Conservation (phyloP, 2,113 vertebrate species). For the Halcyon senegalensis region DNA sequence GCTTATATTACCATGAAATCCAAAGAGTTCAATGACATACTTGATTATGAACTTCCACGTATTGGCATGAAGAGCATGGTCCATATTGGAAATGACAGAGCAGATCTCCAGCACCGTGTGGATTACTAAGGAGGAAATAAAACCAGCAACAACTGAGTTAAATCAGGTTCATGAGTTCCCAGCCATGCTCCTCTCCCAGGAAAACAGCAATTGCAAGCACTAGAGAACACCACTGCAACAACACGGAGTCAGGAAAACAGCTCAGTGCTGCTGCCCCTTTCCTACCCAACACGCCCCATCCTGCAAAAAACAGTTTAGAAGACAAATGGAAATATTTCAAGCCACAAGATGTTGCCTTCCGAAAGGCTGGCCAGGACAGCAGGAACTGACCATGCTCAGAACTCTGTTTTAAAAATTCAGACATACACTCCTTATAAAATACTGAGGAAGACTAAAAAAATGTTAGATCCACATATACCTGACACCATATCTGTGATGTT, state of each 20-base stretch:
- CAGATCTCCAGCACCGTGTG: constrained; percentile 93
- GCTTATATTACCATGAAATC: background rate
- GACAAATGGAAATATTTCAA: background rate
- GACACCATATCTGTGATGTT: constrained; percentile 78
- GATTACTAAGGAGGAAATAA: constrained; percentile 81
- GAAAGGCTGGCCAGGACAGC: background rate
- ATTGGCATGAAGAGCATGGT: constrained; percentile 94
- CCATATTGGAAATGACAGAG: constrained; percentile 89
- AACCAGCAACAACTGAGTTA: background rate
- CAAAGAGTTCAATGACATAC: constrained; percentile 74
- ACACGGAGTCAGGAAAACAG: background rate
- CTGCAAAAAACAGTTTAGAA: background rate
- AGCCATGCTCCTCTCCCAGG: background rate
- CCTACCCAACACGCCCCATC: background rate
- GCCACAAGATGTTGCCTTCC: background rate
- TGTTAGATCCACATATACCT: constrained; percentile 70
- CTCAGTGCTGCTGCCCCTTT: background rate
- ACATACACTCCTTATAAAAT: background rate
- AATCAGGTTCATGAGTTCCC: background rate
- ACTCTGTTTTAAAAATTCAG: background rate
- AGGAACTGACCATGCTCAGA: background rate
- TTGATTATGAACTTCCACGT: constrained; percentile 98
- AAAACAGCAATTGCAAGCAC: background rate
- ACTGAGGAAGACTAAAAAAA: background rate
- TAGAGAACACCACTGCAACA: background rate